These are phyloP conservation scores for Oscheius myriophilus DNA, from an alignment of 2,888 invertebrate species.

Conservation along the genomic window DNA sequence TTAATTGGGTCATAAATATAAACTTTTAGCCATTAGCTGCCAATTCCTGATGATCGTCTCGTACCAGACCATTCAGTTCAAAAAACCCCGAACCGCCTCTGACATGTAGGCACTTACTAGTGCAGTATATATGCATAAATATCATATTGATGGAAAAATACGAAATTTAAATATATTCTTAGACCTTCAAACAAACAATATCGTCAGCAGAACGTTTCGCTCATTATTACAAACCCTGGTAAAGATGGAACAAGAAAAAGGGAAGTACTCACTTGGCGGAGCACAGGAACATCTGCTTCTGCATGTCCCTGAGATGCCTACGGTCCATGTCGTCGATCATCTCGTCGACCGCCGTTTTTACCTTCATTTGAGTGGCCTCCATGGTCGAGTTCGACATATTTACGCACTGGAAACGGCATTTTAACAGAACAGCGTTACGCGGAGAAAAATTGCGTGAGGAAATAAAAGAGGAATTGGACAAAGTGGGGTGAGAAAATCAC, in stretches of 20 bases:
- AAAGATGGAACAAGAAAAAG: neutral
- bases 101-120: no score
- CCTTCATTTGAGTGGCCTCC: constrained; percentile 58
- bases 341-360: constrained; percentile 62
- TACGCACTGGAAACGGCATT: neutral
- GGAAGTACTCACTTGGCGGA: constrained; percentile 52
- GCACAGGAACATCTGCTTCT: constrained; percentile 63
- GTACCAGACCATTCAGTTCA: no score
- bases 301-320: constrained; percentile 60
- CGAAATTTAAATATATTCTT: no score
- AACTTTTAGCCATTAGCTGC: no score
- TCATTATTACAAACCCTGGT: no score
- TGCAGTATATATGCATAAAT: no score
- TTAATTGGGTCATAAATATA: no score
- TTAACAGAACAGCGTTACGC: neutral
- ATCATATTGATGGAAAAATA: no score
- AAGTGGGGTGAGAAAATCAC: neutral
- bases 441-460: no score
- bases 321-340: constrained; percentile 62
- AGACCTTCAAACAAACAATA: neutral
- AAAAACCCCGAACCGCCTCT: no score
- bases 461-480: neutral
- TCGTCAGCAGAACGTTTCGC: no score
- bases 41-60: no score
- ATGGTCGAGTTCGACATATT: constrained; percentile 35